These are phyloP conservation scores for Engraulis encrasicolus DNA, from an alignment of 2,113 vertebrate species.

Conservation along the genomic window DNA sequence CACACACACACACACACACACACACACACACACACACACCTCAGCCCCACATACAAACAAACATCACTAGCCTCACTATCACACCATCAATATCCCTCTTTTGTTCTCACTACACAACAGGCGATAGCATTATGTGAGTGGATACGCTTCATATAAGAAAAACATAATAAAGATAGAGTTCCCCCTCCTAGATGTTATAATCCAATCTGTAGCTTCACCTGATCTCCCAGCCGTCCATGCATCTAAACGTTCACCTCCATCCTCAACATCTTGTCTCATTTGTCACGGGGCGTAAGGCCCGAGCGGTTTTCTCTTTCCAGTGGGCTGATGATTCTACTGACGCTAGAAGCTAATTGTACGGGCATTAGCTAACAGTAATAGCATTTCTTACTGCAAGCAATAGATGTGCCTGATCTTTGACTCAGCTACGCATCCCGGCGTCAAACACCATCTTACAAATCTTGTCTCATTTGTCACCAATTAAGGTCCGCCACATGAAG, in stretches of 20 bases:
- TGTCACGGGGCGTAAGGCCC: too few relatives aligned
- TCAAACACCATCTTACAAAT: neutral
- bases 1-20: too few relatives aligned
- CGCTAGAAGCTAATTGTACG: too few relatives aligned
- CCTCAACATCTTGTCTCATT: constrained; percentile 3
- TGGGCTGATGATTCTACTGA: too few relatives aligned
- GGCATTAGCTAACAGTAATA: too few relatives aligned
- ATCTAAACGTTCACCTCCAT: too few relatives aligned
- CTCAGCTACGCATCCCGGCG: neutral
- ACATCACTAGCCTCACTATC: too few relatives aligned
- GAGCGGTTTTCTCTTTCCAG: too few relatives aligned
- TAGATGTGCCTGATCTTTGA: neutral
- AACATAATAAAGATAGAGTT: constrained; percentile 4
- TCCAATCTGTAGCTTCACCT: neutral
- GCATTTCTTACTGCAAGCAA: too few relatives aligned
- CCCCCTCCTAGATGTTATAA: neutral
- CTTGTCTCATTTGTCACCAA: neutral
- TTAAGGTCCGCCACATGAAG: too few relatives aligned
- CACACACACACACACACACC: too few relatives aligned
- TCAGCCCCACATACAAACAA: too few relatives aligned
- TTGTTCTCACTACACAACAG: neutral
- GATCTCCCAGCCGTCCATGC: neutral
- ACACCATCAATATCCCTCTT: neutral
- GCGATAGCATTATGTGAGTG: neutral
- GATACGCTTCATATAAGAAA: neutral